phyloP scores from a whole-genome alignment of 2,113 vertebrate species.

The Plestiodon gilberti region DNA sequence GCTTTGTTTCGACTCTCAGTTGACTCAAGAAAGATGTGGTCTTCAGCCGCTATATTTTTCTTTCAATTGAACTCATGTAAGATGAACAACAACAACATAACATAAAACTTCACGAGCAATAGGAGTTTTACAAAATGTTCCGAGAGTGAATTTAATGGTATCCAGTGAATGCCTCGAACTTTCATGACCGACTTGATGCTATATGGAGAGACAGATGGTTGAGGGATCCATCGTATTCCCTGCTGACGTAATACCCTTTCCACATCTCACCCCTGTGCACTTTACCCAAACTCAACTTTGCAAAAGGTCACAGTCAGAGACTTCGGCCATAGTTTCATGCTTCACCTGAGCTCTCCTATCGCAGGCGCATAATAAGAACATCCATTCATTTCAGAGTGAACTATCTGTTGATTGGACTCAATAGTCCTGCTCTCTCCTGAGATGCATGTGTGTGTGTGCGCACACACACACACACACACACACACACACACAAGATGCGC shows the following conservation, averaged over 20 bases:
- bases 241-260: neutral
- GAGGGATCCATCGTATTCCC: neutral
- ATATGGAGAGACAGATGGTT: neutral
- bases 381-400: neutral
- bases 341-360: neutral
- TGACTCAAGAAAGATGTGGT: neutral
- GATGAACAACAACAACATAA: neutral
- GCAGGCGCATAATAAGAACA: neutral
- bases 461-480: too few relatives aligned
- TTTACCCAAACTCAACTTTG: neutral
- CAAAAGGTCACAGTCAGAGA: neutral
- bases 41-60: neutral
- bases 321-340: neutral
- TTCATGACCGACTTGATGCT: neutral
- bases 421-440: neutral
- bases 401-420: neutral
- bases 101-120: neutral
- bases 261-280: neutral
- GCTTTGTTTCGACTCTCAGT: too few relatives aligned
- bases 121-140: neutral
- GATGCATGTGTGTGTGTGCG: neutral
- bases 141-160: neutral
- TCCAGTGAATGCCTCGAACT: neutral
- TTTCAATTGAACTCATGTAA: neutral
- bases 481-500: too few relatives aligned